Evolutionary conservation across 1,140 invertebrate species (phyloP).

Genomic region (Drosophila bipectinata): DNA sequence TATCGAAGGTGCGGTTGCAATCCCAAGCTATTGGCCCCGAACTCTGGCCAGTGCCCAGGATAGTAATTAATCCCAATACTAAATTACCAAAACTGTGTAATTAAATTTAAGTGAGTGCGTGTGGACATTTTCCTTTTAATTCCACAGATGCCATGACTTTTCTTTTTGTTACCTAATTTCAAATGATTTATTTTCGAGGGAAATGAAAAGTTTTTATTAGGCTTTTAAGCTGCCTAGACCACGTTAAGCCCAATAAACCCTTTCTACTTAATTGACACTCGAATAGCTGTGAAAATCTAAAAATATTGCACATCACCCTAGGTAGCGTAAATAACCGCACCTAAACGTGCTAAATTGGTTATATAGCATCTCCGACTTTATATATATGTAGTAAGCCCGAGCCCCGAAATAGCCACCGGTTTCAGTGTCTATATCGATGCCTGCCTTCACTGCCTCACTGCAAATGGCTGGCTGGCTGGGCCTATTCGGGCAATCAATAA

Average conservation of each 20-base stretch:
- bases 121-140: background rate
- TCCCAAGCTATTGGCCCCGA: too few species aligned
- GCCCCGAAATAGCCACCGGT: conserved; percentile 11
- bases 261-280: background rate
- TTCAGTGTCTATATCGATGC: conserved; percentile 4
- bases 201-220: background rate
- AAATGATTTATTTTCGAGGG: background rate
- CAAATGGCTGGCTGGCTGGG: conserved; percentile 14
- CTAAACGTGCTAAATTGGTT: conserved; percentile 14
- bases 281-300: background rate
- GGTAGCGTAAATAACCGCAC: conserved; percentile 15
- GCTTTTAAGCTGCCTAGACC: background rate
- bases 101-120: background rate
- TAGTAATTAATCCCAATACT: background rate
- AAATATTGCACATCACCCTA: background rate
- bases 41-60: background rate
- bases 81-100: background rate
- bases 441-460: too few species aligned
- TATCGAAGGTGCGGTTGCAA: conserved; percentile 5
- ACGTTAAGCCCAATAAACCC: background rate
- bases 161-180: background rate
- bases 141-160: background rate
- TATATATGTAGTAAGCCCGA: background rate
- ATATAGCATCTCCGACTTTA: background rate
- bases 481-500: conserved; percentile 78